Evolutionary conservation across 2,888 invertebrate genomes (phyloP).

Genomic region (Platycheirus albimanus): DNA sequence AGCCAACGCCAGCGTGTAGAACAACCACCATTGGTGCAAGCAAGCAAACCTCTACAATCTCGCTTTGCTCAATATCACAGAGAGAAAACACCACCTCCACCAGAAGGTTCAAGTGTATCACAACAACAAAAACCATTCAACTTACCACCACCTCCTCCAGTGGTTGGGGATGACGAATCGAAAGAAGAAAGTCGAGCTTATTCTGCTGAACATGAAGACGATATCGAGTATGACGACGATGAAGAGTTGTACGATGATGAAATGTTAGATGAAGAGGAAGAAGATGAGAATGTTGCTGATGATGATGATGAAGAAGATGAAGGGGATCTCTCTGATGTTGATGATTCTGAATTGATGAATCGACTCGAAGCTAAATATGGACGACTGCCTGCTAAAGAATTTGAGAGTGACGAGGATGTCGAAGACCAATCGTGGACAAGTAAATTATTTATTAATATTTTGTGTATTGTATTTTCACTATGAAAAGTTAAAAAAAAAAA

Average conservation of each 20-base stretch:
- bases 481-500: neutral
- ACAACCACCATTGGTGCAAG: neutral
- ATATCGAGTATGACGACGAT: conserved; percentile 78
- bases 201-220: conserved; percentile 77
- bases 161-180: conserved; percentile 40
- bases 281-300: conserved; percentile 82
- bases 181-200: conserved; percentile 74
- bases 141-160: conserved; percentile 33
- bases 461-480: too few relatives aligned
- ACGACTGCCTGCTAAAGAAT: conserved; percentile 85
- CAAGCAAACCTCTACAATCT: conserved; percentile 24
- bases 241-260: conserved; percentile 81
- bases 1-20: conserved; percentile 19
- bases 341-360: conserved; percentile 87
- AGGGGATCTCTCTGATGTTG: conserved; percentile 86
- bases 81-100: conserved; percentile 35
- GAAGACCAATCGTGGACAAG: conserved; percentile 83
- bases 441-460: conserved; percentile 75
- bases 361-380: conserved; percentile 90
- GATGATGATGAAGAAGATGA: conserved; percentile 84
- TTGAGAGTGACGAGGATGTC: conserved; percentile 83
- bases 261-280: conserved; percentile 80
- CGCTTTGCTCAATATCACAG: conserved; percentile 51
- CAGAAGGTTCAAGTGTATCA: conserved; percentile 32
- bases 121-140: conserved; percentile 1